Percentiles rank a stretch among this genome's conserved stretches.
These are phyloP conservation scores for Orchesella flavescens DNA, from an alignment of 2,888 invertebrate genomes.

Conservation along the genomic window DNA sequence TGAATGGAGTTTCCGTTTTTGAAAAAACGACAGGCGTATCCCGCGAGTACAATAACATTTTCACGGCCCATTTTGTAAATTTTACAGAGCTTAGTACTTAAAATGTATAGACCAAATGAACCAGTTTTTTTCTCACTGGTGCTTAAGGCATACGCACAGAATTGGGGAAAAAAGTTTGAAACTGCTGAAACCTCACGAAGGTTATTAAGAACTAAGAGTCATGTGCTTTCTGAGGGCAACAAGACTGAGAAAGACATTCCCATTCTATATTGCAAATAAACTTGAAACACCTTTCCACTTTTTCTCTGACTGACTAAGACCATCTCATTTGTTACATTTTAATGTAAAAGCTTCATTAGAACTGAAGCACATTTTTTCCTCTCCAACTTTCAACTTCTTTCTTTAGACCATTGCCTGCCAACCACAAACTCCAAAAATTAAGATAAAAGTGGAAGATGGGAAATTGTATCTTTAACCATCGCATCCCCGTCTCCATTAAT, in stretches of 20 bases:
- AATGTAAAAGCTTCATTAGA: constrained; percentile 21
- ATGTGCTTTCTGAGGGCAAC: background rate
- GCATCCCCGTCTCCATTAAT: too few species aligned
- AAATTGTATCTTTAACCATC: too few species aligned
- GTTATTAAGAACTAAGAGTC: constrained; percentile 8
- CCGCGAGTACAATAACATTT: background rate
- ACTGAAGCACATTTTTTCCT: background rate
- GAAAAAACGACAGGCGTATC: background rate
- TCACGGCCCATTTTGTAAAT: constrained; percentile 18
- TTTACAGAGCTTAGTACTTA: background rate
- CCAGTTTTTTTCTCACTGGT: too few species aligned
- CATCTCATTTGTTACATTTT: constrained; percentile 16
- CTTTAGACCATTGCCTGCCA: too few species aligned
- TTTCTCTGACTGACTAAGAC: background rate
- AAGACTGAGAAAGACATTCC: background rate
- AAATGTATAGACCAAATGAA: too few species aligned
- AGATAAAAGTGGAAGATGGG: too few species aligned
- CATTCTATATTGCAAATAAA: background rate
- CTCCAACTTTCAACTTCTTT: background rate
- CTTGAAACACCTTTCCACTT: background rate
- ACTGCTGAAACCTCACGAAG: constrained; percentile 20
- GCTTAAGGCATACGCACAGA: too few species aligned
- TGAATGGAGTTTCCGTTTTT: constrained; percentile 14
- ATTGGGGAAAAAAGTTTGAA: background rate
- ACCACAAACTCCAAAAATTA: too few species aligned